phyloP scores from a whole-genome alignment of 2,888 invertebrate species.

The Sympetrum striolatum region DNA sequence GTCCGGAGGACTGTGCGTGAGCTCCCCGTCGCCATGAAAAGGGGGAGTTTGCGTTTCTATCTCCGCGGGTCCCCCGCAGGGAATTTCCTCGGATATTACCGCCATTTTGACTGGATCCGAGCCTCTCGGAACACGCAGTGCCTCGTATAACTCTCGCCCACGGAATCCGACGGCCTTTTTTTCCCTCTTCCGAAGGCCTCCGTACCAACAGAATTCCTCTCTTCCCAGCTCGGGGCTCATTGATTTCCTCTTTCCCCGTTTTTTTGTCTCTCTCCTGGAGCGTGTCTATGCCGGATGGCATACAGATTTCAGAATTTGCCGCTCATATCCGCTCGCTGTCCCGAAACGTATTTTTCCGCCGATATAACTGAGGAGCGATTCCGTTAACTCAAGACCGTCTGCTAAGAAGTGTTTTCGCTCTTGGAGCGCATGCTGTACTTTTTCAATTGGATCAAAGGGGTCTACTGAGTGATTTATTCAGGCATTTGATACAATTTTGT shows the following conservation, averaged over 20 bases:
- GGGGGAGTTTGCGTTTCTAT: neutral
- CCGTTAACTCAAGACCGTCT: no score
- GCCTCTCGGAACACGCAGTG: neutral
- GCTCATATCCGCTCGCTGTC: neutral
- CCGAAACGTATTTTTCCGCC: no score
- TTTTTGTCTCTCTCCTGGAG: neutral
- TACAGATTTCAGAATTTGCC: neutral
- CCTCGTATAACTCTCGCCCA: neutral
- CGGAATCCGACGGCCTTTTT: neutral
- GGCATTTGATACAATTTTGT: no score
- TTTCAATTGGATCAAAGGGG: no score
- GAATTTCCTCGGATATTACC: slow-evolving; percentile 16
- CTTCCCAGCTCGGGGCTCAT: neutral
- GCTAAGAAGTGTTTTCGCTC: no score
- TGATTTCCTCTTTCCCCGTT: neutral
- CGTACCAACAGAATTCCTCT: neutral
- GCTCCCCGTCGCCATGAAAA: neutral
- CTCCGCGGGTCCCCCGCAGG: neutral
- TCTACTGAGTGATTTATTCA: no score
- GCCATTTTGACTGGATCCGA: neutral
- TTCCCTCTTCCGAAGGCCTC: neutral
- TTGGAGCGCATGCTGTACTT: no score
- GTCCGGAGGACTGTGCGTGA: neutral
- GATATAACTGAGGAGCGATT: no score
- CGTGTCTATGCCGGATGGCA: neutral